Evolutionary conservation across 2,797 vertebrate species (phyloP), one percentile per base, ranked within the genome.

Genomic region (Melanotaenia nigrans): DNA sequence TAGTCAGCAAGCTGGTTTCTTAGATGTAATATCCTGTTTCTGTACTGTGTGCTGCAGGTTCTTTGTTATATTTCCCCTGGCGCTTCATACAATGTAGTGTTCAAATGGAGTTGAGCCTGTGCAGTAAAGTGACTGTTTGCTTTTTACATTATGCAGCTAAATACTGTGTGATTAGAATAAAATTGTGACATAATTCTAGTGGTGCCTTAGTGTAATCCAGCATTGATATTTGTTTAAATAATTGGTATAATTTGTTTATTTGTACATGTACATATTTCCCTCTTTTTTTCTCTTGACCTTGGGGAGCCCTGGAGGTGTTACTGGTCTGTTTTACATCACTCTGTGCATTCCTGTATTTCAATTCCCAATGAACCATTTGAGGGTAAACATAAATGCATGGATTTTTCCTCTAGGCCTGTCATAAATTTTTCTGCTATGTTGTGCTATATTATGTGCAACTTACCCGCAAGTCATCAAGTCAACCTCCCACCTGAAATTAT

Each of bases 11-110:
- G 68, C 55, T 77, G 68, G 53, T 79, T 83, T 61, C 78, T 92
- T 75, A 77, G 77, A 88, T 88, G 86, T 87, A 90, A 92, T 90
- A 89, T 92, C 89, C 85, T 85, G 85, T 88, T 87, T 84, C 88
- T 76, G 81, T 85, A 82, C 65, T 3, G 75, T 65, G 61, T 59
- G 66, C 80, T 84, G 86, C 63, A 61, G 87, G 85, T 84, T 92
- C 89, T 93, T 91, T 90, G 83, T 90, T 89, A 86, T 87, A 89
- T 92, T 91, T 92, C 85, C 92, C 91, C 77, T 64, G 90, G 72
- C 51, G 20, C 75, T 81, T 73, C 47, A 68, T 40, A 81, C 81
- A 81, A 83, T 81, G 81, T 79, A 72, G 69, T 85, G 78, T 71
- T 84, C 63, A 71, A 75, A 75, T 84, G 71, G 84, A 79, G 67